A percentile compares a stretch with the other conserved stretches of the same genome.
Conservation (phyloP, 2,797 vertebrate genomes). For the Hypotaenidia okinawae region DNA sequence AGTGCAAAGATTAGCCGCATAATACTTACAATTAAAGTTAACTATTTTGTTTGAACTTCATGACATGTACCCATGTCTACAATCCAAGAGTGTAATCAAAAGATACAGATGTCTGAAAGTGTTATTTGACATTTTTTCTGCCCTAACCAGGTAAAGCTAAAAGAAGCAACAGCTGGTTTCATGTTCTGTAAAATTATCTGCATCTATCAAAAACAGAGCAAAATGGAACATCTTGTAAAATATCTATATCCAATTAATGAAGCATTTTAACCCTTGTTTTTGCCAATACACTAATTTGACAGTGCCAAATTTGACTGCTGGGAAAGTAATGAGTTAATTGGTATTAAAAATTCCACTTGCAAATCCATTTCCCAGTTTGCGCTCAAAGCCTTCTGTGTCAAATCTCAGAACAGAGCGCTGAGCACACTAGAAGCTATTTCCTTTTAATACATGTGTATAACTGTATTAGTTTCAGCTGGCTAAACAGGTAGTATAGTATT, state of each 20-base stretch:
- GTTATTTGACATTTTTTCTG: neutral
- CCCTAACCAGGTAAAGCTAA: neutral
- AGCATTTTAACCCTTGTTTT: neutral
- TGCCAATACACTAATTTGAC: neutral
- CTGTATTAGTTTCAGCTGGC: conserved; percentile 22
- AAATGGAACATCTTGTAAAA: neutral
- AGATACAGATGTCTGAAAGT: neutral
- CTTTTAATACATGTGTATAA: neutral
- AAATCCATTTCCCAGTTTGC: neutral
- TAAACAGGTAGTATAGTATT: neutral
- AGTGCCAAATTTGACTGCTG: neutral
- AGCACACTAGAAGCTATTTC: neutral
- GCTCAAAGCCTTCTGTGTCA: neutral
- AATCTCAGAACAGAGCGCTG: neutral
- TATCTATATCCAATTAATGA: neutral
- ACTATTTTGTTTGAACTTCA: neutral
- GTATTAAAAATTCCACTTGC: neutral
- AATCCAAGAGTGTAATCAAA: neutral
- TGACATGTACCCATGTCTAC: neutral
- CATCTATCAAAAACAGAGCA: neutral
- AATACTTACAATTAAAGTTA: neutral
- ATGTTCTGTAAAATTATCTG: neutral
- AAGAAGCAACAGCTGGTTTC: neutral
- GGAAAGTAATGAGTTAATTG: neutral
- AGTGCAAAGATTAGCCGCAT: neutral